Conservation (phyloP, 2,797 vertebrate genomes). For the Danio kyathit region DNA sequence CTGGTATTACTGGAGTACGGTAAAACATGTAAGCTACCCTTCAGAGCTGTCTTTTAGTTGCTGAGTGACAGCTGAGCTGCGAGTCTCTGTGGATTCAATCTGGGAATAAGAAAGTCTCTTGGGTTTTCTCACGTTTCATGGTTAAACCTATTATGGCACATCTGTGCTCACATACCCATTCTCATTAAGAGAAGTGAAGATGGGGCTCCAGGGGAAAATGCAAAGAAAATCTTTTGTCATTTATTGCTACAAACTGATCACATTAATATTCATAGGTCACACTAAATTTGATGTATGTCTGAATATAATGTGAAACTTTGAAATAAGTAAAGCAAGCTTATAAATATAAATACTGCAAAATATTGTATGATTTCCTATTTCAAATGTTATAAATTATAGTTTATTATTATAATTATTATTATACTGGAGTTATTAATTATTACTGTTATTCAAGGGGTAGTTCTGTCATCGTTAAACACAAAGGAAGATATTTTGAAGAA, state of each 20-base stretch:
- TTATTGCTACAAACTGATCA: neutral
- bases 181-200: slow-evolving; percentile 50
- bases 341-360: no score
- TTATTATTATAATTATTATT: no score
- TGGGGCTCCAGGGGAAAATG: slow-evolving; percentile 22
- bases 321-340: neutral
- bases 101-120: slow-evolving; percentile 54
- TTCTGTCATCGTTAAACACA: no score
- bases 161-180: slow-evolving; percentile 45
- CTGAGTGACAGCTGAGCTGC: slow-evolving; percentile 21
- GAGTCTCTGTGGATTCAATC: slow-evolving; percentile 38
- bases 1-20: no score
- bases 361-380: no score
- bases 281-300: neutral
- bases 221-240: neutral
- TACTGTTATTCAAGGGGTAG: no score
- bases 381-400: no score
- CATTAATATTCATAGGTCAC: neutral
- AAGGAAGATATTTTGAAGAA: no score
- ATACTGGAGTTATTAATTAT: no score
- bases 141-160: slow-evolving; percentile 59
- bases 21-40: slow-evolving; percentile 7
- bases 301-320: neutral
- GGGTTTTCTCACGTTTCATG: slow-evolving; percentile 55
- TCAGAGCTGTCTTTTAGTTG: slow-evolving; percentile 32